Conservation (phyloP, 2,113 vertebrate species). For the Ptychochromis oligacanthus region DNA sequence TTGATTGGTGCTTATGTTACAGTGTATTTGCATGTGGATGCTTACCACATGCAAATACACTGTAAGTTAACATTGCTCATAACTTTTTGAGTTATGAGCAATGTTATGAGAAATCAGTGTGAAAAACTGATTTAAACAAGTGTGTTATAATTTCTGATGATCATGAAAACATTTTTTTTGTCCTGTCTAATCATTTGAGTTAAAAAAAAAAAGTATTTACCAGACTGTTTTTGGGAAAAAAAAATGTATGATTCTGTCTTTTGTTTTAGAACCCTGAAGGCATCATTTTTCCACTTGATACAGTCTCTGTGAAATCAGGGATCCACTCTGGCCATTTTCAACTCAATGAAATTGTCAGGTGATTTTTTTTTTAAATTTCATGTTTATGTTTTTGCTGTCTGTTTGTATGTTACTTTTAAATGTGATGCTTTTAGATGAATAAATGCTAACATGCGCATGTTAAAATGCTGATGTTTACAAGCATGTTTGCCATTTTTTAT, state of each 20-base stretch:
- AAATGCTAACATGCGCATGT: neutral
- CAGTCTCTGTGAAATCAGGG: slow-evolving; percentile 37
- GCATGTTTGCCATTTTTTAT: neutral
- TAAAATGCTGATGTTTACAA: neutral
- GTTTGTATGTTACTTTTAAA: neutral
- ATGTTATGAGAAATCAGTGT: no score
- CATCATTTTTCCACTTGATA: slow-evolving; percentile 36
- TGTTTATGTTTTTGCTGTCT: neutral
- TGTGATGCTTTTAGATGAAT: neutral
- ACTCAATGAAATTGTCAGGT: slow-evolving; percentile 65
- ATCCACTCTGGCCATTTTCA: slow-evolving; percentile 35
- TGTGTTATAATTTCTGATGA: no score
- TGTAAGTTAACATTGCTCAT: no score
- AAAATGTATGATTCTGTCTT: accelerated
- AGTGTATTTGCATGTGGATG: no score
- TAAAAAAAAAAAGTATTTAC: accelerated
- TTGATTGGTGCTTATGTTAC: no score
- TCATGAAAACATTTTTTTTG: no score
- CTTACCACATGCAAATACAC: no score
- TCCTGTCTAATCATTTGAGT: no score
- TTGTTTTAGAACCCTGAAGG: slow-evolving; percentile 66
- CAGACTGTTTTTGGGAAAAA: neutral
- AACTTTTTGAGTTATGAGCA: no score
- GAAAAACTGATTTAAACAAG: no score
- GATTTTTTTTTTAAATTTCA: neutral